Base-by-base conservation (phyloP, 2,113 vertebrate species). In the Dipodomys merriami region DNA sequence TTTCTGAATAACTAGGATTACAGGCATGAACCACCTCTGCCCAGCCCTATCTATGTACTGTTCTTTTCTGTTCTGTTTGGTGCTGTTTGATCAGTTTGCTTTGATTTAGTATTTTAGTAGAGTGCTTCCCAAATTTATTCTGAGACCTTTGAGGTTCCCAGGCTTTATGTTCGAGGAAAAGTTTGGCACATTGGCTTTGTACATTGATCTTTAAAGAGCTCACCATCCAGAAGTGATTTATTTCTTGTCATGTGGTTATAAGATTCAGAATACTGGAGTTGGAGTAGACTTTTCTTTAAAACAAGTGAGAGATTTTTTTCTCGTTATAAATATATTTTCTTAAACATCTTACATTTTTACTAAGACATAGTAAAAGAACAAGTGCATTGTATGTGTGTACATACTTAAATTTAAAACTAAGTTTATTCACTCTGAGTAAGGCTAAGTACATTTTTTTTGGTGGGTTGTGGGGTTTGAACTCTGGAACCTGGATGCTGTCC, bases 281-380 rank as follows among this genome's bases (percentile, higher is more conserved):
- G 79, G 27, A 30, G 29, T 46, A 23, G 15, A 89, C n/a, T 71
- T 76, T 94, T 90, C 29, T 78, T 83, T 29, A 30, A 57, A 83
- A 35, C 13, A 81, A 13, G 25, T 29, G 23, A 93, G 13, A 71
- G 23, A 18, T 18, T 57, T 30, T 88, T 93, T 78, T 29, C 83
- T 25, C 20, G 62, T 78, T 96, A 90, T 91, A 11, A 88, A 78
- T 64, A 88, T 65, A 60, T 46, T 85, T 83, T 86, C 19, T 86
- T 92, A 77, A 72, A 79, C 76, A 53, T 91, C 23, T 29, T 88
- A 12, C 74, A 30, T 65, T 92, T 76, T 95, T 77, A 72, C 30
- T 15, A 85, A 82, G 12, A 10, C 46, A 60, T 72, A 46, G 86
- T 53, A n/a, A 35, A 83, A 60, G 81, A 25, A 90, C 64, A 27